Base-by-base conservation (phyloP, 2,797 vertebrate genomes). In the Peromyscus nudipes region DNA sequence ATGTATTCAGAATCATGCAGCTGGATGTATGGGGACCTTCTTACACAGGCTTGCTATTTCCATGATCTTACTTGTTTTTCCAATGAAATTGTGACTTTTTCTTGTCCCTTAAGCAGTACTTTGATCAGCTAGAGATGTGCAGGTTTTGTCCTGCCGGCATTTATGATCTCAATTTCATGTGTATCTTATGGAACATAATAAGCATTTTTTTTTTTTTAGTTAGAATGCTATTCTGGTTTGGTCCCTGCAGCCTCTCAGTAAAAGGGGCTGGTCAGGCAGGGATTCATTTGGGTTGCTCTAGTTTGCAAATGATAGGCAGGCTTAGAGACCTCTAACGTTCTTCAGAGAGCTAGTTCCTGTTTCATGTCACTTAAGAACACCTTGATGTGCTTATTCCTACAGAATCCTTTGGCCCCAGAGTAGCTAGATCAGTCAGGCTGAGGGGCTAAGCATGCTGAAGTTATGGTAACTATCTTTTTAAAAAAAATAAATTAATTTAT, bases 11-110 rank as follows among this genome's bases (percentile, higher is more conserved):
- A 87, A 90, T 76, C 37, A n/a, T 27, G 25, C 21, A 91, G 52
- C 4, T 29, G 69, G 84, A 69, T 86, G 31, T 62, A 19, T 57
- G 19, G 79, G n/a, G 80, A 75, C 62, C 55, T 3, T 1, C 82
- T 84, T 81, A 29, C 4, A 57, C 25, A 62, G 27, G 29, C 13
- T 77, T 85, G 27, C 12, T 46, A 23, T 95, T 81, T 97, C 57
- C 46, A 82, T 80, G 60, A 64, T 31, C 25, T 67, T 86, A 11
- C 69, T 77, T 92, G 19, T 25, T 95, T 95, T 88, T 65, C 27
- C 34, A 75, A 40, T 29, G 16, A 21, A 86, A 86, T 64, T 43
- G 14, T 83, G 49, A 49, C 31, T 52, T 84, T 80, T 80, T 75
- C 23, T 71, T 91, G n/a, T 85, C 43, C 64, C 31, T 64, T 62